These are phyloP conservation scores for Hydra vulgaris DNA, from an alignment of 30 jellyfish, hydroid and myxozoan genomes.

Conservation along the genomic window DNA sequence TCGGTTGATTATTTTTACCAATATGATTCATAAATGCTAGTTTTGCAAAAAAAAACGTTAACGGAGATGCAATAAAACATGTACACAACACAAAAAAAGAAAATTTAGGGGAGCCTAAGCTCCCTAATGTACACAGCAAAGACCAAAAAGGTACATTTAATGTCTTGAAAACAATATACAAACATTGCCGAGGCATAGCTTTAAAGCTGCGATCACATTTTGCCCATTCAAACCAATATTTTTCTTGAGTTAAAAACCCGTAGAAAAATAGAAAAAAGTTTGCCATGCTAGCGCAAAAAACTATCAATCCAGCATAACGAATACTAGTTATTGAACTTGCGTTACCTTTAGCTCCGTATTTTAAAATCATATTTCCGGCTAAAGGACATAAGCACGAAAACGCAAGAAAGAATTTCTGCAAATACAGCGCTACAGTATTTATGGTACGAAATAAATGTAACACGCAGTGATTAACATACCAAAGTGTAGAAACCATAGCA, in stretches of 20 bases:
- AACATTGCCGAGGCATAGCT: neutral
- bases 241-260: neutral
- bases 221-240: conserved; percentile 24
- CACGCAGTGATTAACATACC: conserved; percentile 36
- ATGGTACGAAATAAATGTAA: conserved; percentile 22
- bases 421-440: conserved; percentile 4
- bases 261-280: conserved; percentile 11
- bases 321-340: conserved; percentile 9
- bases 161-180: conserved; percentile 9
- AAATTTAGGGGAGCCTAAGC: conserved; percentile 11
- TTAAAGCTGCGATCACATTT: neutral
- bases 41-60: conserved; percentile 16
- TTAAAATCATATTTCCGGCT: conserved; percentile 13
- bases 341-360: neutral
- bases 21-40: conserved; percentile 19
- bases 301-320: conserved; percentile 19
- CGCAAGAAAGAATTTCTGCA: conserved; percentile 25
- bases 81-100: neutral
- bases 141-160: conserved; percentile 28
- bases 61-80: neutral
- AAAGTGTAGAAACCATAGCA: conserved; percentile 10
- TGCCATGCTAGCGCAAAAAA: conserved; percentile 8
- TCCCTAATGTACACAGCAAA: conserved; percentile 6
- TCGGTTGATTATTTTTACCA: neutral
- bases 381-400: conserved; percentile 24